phyloP scores from a whole-genome alignment of 2,113 vertebrate species.

The Brachionichthys hirsutus region DNA sequence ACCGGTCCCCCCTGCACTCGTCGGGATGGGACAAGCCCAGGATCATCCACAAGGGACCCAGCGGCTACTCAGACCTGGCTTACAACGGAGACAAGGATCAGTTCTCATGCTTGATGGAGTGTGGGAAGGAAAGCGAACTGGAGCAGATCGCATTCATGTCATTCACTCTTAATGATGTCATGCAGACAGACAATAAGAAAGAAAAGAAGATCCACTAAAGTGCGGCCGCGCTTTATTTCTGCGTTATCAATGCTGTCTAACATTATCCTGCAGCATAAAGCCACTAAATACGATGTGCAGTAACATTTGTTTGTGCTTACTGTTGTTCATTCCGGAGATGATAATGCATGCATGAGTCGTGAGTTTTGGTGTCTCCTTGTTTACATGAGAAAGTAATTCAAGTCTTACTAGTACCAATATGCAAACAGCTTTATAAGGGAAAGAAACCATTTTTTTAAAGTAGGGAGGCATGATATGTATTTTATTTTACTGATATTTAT shows the following conservation, averaged over 20 bases:
- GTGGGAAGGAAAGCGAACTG: slow-evolving; percentile 77
- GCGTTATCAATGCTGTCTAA: slow-evolving; percentile 30
- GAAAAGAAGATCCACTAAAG: slow-evolving; percentile 54
- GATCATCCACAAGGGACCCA: slow-evolving; percentile 83
- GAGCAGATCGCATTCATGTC: slow-evolving; percentile 78
- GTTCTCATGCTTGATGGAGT: slow-evolving; percentile 88
- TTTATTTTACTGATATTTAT: too few species aligned
- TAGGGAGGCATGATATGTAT: too few species aligned
- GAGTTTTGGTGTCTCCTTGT: slow-evolving; percentile 57
- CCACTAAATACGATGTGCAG: slow-evolving; percentile 49
- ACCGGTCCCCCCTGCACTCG: slow-evolving; percentile 74
- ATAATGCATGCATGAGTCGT: slow-evolving; percentile 61
- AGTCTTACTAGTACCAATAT: slow-evolving; percentile 48
- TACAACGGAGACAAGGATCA: slow-evolving; percentile 76
- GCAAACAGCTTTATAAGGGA: slow-evolving; percentile 39
- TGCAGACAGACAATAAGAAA: slow-evolving; percentile 58
- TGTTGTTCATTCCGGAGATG: slow-evolving; percentile 53
- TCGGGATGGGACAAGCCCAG: slow-evolving; percentile 78
- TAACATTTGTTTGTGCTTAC: slow-evolving; percentile 59
- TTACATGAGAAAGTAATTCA: slow-evolving; percentile 40
- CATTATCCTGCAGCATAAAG: slow-evolving; percentile 20
- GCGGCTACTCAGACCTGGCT: slow-evolving; percentile 89
- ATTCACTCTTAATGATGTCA: slow-evolving; percentile 71
- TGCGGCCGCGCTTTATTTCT: slow-evolving; percentile 19
- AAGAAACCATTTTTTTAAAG: slow-evolving; percentile 21